Percentiles rank a stretch among this genome's conserved stretches.
Evolutionary conservation across 2,888 invertebrate species (phyloP).

Genomic region (Erpobdella octoculata): DNA sequence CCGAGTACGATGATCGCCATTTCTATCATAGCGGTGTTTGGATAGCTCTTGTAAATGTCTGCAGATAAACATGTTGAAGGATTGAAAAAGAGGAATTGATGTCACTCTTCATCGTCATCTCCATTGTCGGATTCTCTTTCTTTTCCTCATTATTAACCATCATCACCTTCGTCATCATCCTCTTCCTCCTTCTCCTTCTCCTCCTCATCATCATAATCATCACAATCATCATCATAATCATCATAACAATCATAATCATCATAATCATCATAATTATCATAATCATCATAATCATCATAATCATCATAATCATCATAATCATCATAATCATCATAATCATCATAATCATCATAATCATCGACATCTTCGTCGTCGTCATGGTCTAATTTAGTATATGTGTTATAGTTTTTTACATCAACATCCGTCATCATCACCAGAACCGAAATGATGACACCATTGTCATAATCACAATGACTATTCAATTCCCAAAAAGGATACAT

Average conservation of each 20-base stretch:
- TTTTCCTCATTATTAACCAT: background rate
- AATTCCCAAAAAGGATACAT: too few species aligned
- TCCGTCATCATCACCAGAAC: too few species aligned
- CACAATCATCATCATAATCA: background rate
- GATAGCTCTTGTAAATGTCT: slow-evolving; percentile 20
- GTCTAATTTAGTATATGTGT: too few species aligned
- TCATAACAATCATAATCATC: background rate
- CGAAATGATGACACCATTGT: too few species aligned
- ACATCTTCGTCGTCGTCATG: too few species aligned
- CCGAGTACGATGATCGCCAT: slow-evolving; percentile 33
- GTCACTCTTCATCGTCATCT: background rate
- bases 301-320: too few species aligned
- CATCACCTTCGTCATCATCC: background rate
- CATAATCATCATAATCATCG: too few species aligned
- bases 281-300: too few species aligned
- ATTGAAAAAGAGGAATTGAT: too few species aligned
- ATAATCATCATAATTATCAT: background rate
- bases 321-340: too few species aligned
- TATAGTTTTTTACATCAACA: too few species aligned
- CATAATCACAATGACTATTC: too few species aligned
- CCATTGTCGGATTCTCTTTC: background rate
- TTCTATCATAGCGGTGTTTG: slow-evolving; percentile 11
- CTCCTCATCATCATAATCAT: background rate
- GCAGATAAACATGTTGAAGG: background rate
- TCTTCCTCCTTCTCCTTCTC: background rate